These are phyloP conservation scores for Cataglyphis rosenhaueri DNA, from an alignment of 2,888 invertebrate species.

Conservation along the genomic window DNA sequence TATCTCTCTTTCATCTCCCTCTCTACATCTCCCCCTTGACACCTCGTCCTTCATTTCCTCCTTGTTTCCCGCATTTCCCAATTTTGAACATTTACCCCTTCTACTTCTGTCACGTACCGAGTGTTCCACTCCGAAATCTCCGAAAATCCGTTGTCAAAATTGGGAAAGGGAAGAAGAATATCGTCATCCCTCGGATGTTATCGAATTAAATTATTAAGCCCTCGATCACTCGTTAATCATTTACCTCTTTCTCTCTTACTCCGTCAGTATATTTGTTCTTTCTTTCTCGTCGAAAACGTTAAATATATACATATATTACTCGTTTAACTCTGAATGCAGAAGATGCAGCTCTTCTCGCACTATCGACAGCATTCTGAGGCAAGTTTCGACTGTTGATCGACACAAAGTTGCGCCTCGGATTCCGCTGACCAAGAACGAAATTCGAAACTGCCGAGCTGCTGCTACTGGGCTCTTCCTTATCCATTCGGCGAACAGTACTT, in stretches of 20 bases:
- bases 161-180: background rate
- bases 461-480: slow-evolving; percentile 24
- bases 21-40: background rate
- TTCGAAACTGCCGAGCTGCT: slow-evolving; percentile 52
- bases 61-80: slow-evolving; percentile 34
- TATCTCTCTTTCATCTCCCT: slow-evolving; percentile 9
- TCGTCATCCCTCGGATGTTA: background rate
- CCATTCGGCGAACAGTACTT: slow-evolving; percentile 66
- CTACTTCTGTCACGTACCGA: slow-evolving; percentile 10
- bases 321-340: background rate
- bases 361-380: slow-evolving; percentile 38
- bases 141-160: background rate
- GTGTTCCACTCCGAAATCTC: background rate
- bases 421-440: slow-evolving; percentile 61
- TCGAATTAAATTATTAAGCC: background rate
- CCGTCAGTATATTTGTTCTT: no score
- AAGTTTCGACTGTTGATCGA: slow-evolving; percentile 21
- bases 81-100: slow-evolving; percentile 14
- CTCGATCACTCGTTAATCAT: background rate
- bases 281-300: background rate
- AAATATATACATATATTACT: background rate
- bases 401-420: slow-evolving; percentile 37
- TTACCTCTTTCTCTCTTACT: no score
- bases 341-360: slow-evolving; percentile 22
- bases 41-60: slow-evolving; percentile 27